Conservation (phyloP, 2,113 vertebrate species). For the Eonycteris spelaea region DNA sequence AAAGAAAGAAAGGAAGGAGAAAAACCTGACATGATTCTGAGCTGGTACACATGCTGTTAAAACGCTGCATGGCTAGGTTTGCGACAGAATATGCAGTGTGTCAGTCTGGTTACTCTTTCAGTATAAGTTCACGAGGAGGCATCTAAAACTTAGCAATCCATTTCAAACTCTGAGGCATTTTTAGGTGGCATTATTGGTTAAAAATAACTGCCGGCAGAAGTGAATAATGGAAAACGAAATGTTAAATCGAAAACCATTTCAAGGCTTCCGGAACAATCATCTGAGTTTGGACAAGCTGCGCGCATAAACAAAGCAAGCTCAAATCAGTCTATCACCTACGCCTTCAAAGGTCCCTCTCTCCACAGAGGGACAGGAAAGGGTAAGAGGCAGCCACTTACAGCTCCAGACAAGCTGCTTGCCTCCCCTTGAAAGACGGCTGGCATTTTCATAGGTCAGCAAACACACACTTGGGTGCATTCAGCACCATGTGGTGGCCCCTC, state of each 20-base stretch:
- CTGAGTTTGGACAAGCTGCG: not conserved
- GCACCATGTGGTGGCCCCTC: not conserved
- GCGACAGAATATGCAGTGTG: not conserved
- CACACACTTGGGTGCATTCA: not conserved
- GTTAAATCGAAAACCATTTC: not conserved
- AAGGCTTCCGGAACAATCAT: not conserved
- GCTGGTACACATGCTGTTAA: not conserved
- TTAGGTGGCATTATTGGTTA: not conserved
- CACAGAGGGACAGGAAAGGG: not conserved
- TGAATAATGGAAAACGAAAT: slow-evolving; percentile 24
- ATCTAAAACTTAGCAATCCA: not conserved
- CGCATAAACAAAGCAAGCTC: not conserved
- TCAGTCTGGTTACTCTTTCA: not conserved
- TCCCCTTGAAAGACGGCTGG: not conserved
- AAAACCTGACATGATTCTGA: not conserved
- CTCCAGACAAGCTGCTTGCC: not conserved
- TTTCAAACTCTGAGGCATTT: not conserved
- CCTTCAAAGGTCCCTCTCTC: not conserved
- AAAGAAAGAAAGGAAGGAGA: not conserved
- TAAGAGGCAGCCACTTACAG: not conserved
- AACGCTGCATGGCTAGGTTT: not conserved
- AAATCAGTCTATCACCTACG: not conserved
- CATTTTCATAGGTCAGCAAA: not conserved
- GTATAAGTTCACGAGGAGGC: not conserved
- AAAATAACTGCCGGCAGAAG: slow-evolving; percentile 27